Evolutionary conservation across 1,140 invertebrate species (phyloP), one percentile per base, ranked within the genome.

Genomic region (Lepidurus packardi): DNA sequence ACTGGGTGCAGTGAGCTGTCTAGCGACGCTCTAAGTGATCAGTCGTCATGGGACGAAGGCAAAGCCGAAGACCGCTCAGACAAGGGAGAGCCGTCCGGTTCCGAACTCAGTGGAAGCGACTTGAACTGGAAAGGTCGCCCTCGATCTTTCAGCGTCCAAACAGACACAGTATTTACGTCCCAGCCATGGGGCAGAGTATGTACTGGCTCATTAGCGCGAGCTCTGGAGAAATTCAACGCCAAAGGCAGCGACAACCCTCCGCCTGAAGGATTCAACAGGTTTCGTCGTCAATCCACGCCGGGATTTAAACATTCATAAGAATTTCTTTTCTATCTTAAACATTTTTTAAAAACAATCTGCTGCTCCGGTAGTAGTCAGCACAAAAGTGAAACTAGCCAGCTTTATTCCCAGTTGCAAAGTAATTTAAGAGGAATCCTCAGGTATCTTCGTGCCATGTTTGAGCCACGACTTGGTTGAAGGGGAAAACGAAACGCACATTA

Each of bases 181-280:
- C 80, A 79, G 77, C 81, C 82, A 10, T 83, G 82, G 86, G 86
- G 85, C 0, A 85, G 86, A 79, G 83, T 88, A 7, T 87, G 87
- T 78, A 86, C 85, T 0, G 87, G 87, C 0, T 86, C 86, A 21
- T 86, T 87, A 75, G 87, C 83, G 1, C 82, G 86, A 34, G 87
- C 86, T 4, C 85, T 88, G 84, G 86, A 87, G 77, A 87, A 84
- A 79, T 87, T 88, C 74, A 85, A 80, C 34, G 81, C 83, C 16
- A 86, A 84, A 77, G 44, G 44, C 16, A 75, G 7, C 16, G 42
- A 75, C 76, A 77, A 2, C 44, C 45, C 42, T 13, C 76, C 76
- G 4, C 76, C 75, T n/a, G 41, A 65, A 13, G 65, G 44, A 43
- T 53, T 65, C 11, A 25, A 77, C 44, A 77, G 76, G 21, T 77